Base-by-base conservation (phyloP, 2,888 invertebrate genomes). In the Tachystola acroxantha region DNA sequence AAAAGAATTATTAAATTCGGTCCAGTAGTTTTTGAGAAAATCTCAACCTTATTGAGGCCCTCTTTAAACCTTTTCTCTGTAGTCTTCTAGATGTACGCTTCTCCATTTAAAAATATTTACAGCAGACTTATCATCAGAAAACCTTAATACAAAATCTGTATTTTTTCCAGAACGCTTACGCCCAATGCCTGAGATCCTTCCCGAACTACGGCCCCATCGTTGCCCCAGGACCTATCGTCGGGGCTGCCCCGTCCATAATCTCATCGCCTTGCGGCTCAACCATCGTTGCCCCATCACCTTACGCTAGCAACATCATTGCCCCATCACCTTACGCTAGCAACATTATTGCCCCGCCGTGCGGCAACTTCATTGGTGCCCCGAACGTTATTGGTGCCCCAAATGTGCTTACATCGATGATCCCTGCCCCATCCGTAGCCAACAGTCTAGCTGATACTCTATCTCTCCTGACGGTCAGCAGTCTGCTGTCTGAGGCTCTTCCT, bases 401-500 rank as follows among this genome's bases (percentile, higher is more conserved):
- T 3, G 28, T 43, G n/a, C 35, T 45, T 2, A 24, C 44, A n/a
- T 26, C 46, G 5, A 27, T 62, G 2, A 49, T 65, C 0, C 61
- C 57, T 0, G 40, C 57, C 4, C 53, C 61, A 22, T 59, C 67
- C 1, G 69, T 82, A 0, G 78, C 78, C 7, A 62, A 57, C 10
- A 68, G 56, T 9, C 41, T 84, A 0, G 81, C 77, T 25, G 82
- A 84, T 14, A 80, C 81, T 0, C 54, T 84, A 0, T 74, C 78
- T 1, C 51, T 82, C 3, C 58, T 84, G 10, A 81, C 82, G 1
- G 79, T 84, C 0, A 72, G 71, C 58, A 73, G 70, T 32, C 50
- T 82, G 0, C 33, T 84, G 0, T 56, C 77, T 1, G 74, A 81
- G 1, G 66, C 65, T 31, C 46, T 82, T 7, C 80, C 82, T 4